Evolutionary conservation across 2,888 invertebrate species (phyloP).

Genomic region (Drosophila longiperda): DNA sequence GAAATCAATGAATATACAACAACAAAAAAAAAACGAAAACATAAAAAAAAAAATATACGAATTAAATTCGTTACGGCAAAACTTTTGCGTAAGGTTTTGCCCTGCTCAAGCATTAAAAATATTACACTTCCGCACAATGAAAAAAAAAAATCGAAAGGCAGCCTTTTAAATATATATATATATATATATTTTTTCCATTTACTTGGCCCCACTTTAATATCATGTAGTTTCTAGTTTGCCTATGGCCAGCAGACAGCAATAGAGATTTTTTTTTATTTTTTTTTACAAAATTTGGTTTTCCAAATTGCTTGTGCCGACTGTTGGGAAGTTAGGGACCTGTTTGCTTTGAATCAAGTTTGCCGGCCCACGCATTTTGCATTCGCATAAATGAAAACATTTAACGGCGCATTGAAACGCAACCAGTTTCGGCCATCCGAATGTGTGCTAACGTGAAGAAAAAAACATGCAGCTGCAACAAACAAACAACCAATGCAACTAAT

Average conservation of each 20-base stretch:
- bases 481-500: conserved; percentile 3
- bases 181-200: neutral
- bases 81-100: conserved; percentile 19
- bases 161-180: neutral
- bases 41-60: neutral
- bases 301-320: conserved; percentile 17
- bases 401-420: conserved; percentile 47
- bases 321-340: conserved; percentile 45
- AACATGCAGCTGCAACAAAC: conserved; percentile 46
- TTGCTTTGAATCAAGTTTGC: conserved; percentile 46
- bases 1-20: conserved; percentile 39
- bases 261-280: conserved; percentile 6
- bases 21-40: neutral
- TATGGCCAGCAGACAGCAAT: conserved; percentile 3
- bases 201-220: neutral
- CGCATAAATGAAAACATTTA: conserved; percentile 58
- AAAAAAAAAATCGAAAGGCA: conserved; percentile 12
- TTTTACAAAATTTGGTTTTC: conserved; percentile 6
- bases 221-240: neutral
- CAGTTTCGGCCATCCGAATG: conserved; percentile 51
- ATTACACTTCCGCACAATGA: conserved; percentile 29
- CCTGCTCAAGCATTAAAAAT: conserved; percentile 11
- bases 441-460: conserved; percentile 56
- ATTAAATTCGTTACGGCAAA: conserved; percentile 18
- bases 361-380: conserved; percentile 57